Conservation (phyloP, 2,797 vertebrate species). For the Sebastes cheni region DNA sequence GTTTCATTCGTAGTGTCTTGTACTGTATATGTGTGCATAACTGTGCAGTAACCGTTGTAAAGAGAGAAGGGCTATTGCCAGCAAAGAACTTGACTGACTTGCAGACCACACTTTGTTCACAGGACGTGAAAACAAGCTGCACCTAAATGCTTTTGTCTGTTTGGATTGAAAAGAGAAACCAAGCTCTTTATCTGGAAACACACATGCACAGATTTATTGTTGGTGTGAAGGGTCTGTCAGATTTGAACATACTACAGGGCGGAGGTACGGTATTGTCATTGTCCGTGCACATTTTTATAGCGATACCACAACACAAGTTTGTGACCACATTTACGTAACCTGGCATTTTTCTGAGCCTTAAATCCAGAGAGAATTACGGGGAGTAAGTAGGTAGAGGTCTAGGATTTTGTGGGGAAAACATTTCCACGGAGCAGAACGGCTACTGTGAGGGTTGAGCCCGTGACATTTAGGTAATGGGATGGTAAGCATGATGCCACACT, state of each 20-base stretch:
- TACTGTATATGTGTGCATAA: neutral
- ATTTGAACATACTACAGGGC: neutral
- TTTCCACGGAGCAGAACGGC: neutral
- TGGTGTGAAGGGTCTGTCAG: neutral
- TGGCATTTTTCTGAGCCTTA: neutral
- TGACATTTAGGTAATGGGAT: constrained; percentile 16
- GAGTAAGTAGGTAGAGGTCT: neutral
- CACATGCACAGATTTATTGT: neutral
- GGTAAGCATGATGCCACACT: neutral
- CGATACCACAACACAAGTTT: neutral
- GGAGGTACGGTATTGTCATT: neutral
- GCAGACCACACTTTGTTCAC: neutral
- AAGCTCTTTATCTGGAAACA: constrained; percentile 23
- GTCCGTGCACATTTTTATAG: neutral
- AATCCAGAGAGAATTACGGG: neutral
- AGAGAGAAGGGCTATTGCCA: neutral
- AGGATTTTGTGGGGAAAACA: neutral
- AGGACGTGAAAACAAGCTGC: constrained; percentile 11
- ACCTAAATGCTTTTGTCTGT: constrained; percentile 26
- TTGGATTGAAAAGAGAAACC: constrained; percentile 32
- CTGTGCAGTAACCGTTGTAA: constrained; percentile 2
- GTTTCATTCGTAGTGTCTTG: neutral
- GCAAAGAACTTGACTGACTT: neutral
- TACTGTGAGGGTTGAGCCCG: neutral
- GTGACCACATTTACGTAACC: neutral